Evolutionary conservation across 2,888 invertebrate genomes (phyloP).

Genomic region (Abrostola tripartita): DNA sequence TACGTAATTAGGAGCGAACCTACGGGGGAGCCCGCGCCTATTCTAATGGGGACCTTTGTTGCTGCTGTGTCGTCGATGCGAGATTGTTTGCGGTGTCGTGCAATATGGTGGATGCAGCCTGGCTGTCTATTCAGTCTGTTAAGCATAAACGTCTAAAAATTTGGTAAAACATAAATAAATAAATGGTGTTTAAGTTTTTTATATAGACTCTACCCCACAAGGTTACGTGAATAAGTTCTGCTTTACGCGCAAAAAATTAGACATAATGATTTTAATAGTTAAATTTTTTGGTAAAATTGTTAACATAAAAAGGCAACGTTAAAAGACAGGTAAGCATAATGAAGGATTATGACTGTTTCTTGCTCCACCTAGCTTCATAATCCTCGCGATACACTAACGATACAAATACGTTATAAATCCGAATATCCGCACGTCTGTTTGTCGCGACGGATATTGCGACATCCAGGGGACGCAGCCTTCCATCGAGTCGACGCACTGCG

Average conservation of each 20-base stretch:
- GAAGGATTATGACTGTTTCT: not conserved
- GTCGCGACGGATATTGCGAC: slow-evolving; percentile 35
- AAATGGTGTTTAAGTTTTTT: too few species aligned
- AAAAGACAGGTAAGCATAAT: too few species aligned
- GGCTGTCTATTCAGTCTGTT: not conserved
- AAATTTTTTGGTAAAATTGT: too few species aligned
- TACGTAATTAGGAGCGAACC: slow-evolving; percentile 82
- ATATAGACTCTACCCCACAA: too few species aligned
- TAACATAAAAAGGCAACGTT: too few species aligned
- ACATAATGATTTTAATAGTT: too few species aligned
- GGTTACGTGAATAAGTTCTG: too few species aligned
- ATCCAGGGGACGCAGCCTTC: slow-evolving; percentile 39
- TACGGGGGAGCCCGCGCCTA: slow-evolving; percentile 60
- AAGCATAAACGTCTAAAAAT: not conserved
- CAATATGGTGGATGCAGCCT: not conserved
- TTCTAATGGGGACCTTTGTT: slow-evolving; percentile 53
- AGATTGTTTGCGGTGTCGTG: slow-evolving; percentile 29
- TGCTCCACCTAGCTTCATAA: not conserved
- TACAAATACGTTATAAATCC: slow-evolving; percentile 15
- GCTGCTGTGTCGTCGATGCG: slow-evolving; percentile 25
- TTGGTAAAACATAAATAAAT: not conserved
- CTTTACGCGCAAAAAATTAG: too few species aligned
- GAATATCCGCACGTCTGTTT: slow-evolving; percentile 49
- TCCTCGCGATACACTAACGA: not conserved
- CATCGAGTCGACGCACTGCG: slow-evolving; percentile 47